phyloP scores from a whole-genome alignment of 2,113 vertebrate species.

The Epinephelus cyanopodus region DNA sequence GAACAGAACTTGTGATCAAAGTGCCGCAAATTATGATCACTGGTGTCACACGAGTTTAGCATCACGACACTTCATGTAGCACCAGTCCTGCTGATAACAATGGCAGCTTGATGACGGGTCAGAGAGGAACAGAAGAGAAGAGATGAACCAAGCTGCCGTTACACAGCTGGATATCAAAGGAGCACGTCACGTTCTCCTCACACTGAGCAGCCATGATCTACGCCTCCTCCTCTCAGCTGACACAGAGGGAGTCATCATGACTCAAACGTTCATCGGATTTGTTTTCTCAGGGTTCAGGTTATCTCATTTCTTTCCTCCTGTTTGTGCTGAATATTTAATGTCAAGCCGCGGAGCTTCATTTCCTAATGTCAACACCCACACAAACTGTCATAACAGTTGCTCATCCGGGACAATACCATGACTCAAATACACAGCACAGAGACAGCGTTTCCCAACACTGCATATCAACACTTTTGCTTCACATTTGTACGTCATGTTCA shows the following conservation, averaged over 20 bases:
- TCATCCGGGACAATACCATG: conserved; percentile 29
- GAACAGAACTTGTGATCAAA: conserved; percentile 25
- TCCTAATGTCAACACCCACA: conserved; percentile 61
- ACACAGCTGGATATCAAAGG: background rate
- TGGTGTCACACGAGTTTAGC: conserved; percentile 22
- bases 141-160: background rate
- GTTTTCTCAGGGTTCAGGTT: conserved; percentile 28
- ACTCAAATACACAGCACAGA: conserved; percentile 26
- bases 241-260: conserved; percentile 34
- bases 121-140: conserved; percentile 1
- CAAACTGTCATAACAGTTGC: conserved; percentile 42
- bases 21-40: conserved; percentile 6
- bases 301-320: conserved; percentile 19
- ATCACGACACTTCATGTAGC: background rate
- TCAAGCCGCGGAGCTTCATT: conserved; percentile 47
- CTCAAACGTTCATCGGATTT: conserved; percentile 27
- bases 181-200: background rate
- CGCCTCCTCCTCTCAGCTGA: conserved; percentile 17
- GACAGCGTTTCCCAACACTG: background rate
- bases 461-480: conserved; percentile 19
- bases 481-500: background rate
- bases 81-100: conserved; percentile 1
- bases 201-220: conserved; percentile 13
- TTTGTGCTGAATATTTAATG: conserved; percentile 57
- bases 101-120: conserved; percentile 15